Base-by-base conservation (phyloP, 30 jellyfish, hydroid and myxozoan genomes). In the Hydractinia echinata region DNA sequence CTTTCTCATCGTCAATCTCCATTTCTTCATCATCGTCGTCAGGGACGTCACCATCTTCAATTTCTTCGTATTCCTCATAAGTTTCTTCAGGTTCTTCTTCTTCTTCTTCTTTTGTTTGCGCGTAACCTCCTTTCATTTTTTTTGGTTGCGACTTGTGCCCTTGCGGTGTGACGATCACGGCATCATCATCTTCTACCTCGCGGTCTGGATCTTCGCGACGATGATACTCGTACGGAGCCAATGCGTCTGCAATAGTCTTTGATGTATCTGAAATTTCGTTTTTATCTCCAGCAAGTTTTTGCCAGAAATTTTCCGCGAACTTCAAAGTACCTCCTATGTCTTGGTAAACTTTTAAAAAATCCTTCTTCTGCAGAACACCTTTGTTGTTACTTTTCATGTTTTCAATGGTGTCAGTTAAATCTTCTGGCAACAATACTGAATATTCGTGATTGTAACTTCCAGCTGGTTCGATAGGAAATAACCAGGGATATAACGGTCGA, bases 381-480 rank as follows among this genome's bases (percentile, higher is more conserved):
- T 86, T 72, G 30, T 84, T 79, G 72, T 60, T n/a, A 55, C 70
- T 76, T 48, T 73, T 64, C 8, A 84, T 30, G 10, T 61, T 61
- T 18, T 83, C 61, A 19, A 88, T 61, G 58, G 83, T 50, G 49
- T 74, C 83, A 6, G 77, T 74, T 11, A 88, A 74, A 53, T 82
- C 86, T 16, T 70, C 79, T 14, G 92, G 89, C 10, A 51, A 19
- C 13, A 82, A 73, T 8, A 66, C 71, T 30, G 79, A 76, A 53
- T 81, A 82, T 79, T 88, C 96, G 61, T 72, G 85, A 11, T 88
- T 83, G 71, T 88, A 88, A 14, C 79, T 67, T 52, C 82, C 82
- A 18, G 92, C 79, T 0, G 92, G 89, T 20, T 82, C 81, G 7
- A 76, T 49, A n/a, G 96, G 96, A 79, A 79, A 87, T 39, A 78